Conservation (phyloP, 1,140 invertebrate genomes). For the Trachymyrmex septentrionalis region DNA sequence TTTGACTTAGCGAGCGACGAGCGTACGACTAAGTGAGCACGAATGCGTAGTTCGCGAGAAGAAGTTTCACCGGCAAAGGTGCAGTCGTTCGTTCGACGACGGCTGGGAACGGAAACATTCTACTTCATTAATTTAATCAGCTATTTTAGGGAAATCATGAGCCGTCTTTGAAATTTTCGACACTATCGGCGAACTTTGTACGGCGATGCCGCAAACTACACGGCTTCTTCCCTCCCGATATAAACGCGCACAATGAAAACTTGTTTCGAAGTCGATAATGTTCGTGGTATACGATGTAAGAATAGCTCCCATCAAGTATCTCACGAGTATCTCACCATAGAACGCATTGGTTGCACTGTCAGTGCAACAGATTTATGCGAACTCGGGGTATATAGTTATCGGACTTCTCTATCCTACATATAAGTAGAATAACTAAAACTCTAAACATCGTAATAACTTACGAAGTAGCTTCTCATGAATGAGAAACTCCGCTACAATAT, state of each 20-base stretch:
- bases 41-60: not conserved
- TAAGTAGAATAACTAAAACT: conserved; percentile 15
- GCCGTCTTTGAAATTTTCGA: conserved; percentile 40
- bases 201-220: conserved; percentile 11
- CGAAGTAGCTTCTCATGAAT: not conserved
- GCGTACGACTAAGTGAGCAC: not conserved
- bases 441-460: not conserved
- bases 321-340: conserved; percentile 21
- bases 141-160: conserved; percentile 23
- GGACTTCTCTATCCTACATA: not conserved
- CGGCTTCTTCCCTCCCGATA: not conserved
- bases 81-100: not conserved
- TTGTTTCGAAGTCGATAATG: conserved; percentile 54
- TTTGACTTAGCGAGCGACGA: conserved; percentile 28
- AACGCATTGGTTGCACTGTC: conserved; percentile 30
- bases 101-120: conserved; percentile 4
- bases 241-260: conserved; percentile 47
- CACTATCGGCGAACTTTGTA: conserved; percentile 36
- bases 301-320: conserved; percentile 15
- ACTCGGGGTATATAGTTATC: conserved; percentile 15
- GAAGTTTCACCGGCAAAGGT: conserved; percentile 13
- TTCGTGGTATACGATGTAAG: conserved; percentile 1
- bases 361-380: conserved; percentile 47
- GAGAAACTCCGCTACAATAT: not conserved
- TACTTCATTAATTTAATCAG: conserved; percentile 42